Evolutionary conservation across 2,888 invertebrate species (phyloP), one percentile per base, ranked within the genome.

Genomic region (Rhagonycha fulva): DNA sequence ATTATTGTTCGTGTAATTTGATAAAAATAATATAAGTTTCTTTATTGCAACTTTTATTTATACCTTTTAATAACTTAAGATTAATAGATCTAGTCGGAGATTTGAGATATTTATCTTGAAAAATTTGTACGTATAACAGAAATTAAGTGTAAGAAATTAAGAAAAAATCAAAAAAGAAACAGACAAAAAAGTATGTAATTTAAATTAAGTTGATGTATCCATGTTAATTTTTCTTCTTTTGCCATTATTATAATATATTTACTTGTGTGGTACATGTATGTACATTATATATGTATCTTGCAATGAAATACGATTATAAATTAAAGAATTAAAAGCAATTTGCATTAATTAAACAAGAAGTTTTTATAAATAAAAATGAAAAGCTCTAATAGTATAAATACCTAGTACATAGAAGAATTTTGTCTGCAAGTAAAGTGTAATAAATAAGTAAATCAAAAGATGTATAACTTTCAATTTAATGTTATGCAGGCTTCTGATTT

Each of bases 391-490:
- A 19, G 19, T 19, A 19, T 19, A 19, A 19, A 19, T 19, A 19
- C 19, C 19, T 19, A 19, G 1, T 19, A 1, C 11, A 12, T 32
- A 2, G 5, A 11, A n/a, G n/a, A 47, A 47, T 47, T 47, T 47
- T 47, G 47, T n/a, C n/a, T n/a, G 2, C n/a, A 26, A n/a, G 63
- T 14, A 66, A 66, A 66, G 24, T 24, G 23, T 66, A 26, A 66
- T 66, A n/a, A 47, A 47, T 47, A 26, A 66, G 7, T 66, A 66
- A 66, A 66, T 66, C 12, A 66, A 66, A 66, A 23, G 63, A 66
- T n/a, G 63, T 66, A 66, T 66, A 66, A 66, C 26, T 66, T 66
- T 66, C 63, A 66, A 66, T 66, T 66, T 66, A 66, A 66, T 66
- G 26, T 66, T 66, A 66, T 24, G 63, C 26, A 66, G 63, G 24